phyloP scores from a whole-genome alignment of 2,888 invertebrate genomes.

The Trichopoda pennipes region DNA sequence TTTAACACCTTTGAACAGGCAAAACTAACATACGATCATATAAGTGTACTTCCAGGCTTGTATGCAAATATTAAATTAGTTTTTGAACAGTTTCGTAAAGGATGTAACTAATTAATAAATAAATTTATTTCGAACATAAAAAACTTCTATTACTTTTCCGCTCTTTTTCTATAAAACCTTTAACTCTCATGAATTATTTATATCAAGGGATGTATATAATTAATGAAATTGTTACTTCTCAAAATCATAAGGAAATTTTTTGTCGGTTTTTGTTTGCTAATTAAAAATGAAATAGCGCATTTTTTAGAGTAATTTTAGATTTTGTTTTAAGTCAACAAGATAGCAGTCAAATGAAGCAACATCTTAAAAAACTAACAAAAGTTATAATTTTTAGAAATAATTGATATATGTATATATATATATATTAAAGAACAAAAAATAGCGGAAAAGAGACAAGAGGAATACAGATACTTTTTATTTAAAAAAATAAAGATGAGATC shows the following conservation, averaged over 20 bases:
- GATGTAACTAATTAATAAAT: conserved; percentile 66
- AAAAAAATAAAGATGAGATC: too few relatives aligned
- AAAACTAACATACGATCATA: neutral
- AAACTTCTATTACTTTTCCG: conserved; percentile 4
- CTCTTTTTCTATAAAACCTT: conserved; percentile 33
- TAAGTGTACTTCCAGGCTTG: neutral
- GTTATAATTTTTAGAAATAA: too few relatives aligned
- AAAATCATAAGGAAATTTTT: conserved; percentile 60
- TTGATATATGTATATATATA: too few relatives aligned
- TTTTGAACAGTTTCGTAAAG: conserved; percentile 39
- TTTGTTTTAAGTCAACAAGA: neutral
- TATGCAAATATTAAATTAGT: conserved; percentile 49
- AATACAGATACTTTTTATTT: too few relatives aligned
- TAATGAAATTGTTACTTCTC: conserved; percentile 44
- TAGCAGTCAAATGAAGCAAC: too few relatives aligned
- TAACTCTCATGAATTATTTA: conserved; percentile 47
- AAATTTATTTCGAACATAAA: conserved; percentile 41
- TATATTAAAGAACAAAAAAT: too few relatives aligned
- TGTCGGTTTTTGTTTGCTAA: conserved; percentile 33
- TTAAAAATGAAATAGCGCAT: conserved; percentile 19
- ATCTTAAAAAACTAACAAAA: too few relatives aligned
- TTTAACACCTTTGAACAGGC: conserved; percentile 11
- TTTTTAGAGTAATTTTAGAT: too few relatives aligned
- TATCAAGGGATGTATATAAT: too few relatives aligned
- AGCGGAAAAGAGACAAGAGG: too few relatives aligned